A percentile compares a stretch with the other conserved stretches of the same genome.
Evolutionary conservation across 2,797 vertebrate species (phyloP).

Genomic region (Vireo griseus): DNA sequence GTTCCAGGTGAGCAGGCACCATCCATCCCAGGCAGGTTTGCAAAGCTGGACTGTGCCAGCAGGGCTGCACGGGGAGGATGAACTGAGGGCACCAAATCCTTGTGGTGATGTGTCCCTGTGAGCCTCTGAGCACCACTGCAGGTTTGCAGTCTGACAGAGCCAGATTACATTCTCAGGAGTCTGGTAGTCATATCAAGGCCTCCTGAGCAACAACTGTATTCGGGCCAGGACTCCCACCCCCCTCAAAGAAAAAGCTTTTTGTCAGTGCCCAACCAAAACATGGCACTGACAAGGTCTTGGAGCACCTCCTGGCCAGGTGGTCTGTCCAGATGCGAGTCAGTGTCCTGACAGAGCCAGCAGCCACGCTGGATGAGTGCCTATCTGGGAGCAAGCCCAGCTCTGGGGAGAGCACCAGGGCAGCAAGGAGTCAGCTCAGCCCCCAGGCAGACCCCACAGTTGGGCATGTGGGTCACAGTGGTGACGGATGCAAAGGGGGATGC

Average conservation of each 20-base stretch:
- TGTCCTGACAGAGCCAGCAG: neutral
- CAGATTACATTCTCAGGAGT: neutral
- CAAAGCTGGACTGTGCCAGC: neutral
- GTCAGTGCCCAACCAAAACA: neutral
- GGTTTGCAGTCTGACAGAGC: neutral
- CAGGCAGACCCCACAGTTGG: neutral
- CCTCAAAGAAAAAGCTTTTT: neutral
- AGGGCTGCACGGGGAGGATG: neutral
- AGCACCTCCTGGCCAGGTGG: neutral
- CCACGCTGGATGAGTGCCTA: neutral
- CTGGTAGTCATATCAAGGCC: neutral
- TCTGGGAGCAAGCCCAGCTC: neutral
- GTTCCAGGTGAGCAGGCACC: neutral
- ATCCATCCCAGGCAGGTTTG: neutral
- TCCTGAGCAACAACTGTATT: neutral
- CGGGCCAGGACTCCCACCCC: neutral
- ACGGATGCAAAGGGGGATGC: neutral
- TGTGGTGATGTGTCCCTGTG: neutral
- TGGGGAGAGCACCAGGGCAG: neutral
- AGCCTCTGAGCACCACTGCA: neutral
- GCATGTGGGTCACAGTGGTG: neutral
- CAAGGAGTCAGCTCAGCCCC: neutral
- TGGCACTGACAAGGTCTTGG: fast-evolving
- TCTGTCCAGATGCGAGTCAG: neutral
- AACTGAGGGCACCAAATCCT: neutral